Conservation (phyloP, 2,797 vertebrate species). For the Podargus strigoides region DNA sequence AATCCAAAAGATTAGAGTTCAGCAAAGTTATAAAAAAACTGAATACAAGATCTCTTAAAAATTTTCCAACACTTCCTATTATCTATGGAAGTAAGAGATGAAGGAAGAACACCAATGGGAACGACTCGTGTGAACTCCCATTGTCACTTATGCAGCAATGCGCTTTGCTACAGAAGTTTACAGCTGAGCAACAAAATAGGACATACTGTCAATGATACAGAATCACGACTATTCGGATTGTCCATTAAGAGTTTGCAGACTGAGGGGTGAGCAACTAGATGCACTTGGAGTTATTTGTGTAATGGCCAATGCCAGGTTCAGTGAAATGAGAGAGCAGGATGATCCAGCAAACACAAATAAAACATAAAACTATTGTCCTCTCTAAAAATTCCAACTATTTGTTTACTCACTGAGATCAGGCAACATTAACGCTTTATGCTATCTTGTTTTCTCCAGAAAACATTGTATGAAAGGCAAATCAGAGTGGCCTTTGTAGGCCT, state of each 20-base stretch:
- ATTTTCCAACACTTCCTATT: not conserved
- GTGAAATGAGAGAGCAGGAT: not conserved
- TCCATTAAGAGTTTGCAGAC: not conserved
- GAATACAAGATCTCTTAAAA: not conserved
- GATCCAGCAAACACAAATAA: not conserved
- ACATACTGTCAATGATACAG: not conserved
- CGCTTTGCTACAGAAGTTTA: not conserved
- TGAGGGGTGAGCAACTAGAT: not conserved
- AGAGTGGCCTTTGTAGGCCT: not conserved
- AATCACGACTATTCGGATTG: not conserved
- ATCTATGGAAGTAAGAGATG: not conserved
- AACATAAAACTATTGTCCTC: not conserved
- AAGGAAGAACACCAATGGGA: not conserved
- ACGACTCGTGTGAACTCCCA: not conserved
- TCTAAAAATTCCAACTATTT: not conserved
- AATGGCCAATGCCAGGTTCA: not conserved
- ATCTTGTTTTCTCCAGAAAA: not conserved
- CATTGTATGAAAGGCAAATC: not conserved
- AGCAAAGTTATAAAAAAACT: not conserved
- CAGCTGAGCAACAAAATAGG: not conserved
- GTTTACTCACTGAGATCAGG: not conserved
- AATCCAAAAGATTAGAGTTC: not conserved
- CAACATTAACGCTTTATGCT: not conserved
- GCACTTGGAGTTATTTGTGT: not conserved
- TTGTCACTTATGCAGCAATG: not conserved